Evolutionary conservation across 2,113 vertebrate species (phyloP).

Genomic region (Ailuropoda melanoleuca): DNA sequence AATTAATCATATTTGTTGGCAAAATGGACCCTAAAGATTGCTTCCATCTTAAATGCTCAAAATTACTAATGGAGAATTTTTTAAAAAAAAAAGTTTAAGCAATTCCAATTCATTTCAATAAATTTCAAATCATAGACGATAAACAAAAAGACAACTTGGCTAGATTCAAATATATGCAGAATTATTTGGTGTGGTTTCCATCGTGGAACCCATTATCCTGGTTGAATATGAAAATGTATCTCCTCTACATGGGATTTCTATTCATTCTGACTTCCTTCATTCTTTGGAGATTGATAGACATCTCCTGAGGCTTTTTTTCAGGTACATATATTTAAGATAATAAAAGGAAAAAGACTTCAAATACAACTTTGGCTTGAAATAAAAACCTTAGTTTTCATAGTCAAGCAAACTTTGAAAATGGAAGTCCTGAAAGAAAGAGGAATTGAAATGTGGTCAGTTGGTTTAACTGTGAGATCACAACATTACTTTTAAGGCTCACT

Average conservation of each 20-base stretch:
- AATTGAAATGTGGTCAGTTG: neutral
- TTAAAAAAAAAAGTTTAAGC: neutral
- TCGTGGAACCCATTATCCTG: neutral
- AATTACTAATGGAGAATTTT: neutral
- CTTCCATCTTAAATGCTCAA: neutral
- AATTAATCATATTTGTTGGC: neutral
- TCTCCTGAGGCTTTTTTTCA: neutral
- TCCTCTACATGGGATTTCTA: neutral
- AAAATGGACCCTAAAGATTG: neutral
- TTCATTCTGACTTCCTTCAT: neutral
- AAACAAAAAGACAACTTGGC: neutral
- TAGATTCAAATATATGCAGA: neutral
- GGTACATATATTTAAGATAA: neutral
- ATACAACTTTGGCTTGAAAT: slow-evolving; percentile 19
- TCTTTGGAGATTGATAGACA: neutral
- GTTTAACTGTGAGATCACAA: neutral
- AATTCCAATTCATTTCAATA: neutral
- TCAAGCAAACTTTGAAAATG: neutral
- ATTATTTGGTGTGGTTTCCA: neutral
- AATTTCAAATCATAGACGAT: neutral
- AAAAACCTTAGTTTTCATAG: neutral
- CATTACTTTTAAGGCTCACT: neutral
- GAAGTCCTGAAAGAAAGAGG: slow-evolving; percentile 17
- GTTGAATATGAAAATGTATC: neutral
- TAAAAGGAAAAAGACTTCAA: neutral